Base-by-base conservation (phyloP, 2,797 vertebrate genomes). In the Falco cherrug region DNA sequence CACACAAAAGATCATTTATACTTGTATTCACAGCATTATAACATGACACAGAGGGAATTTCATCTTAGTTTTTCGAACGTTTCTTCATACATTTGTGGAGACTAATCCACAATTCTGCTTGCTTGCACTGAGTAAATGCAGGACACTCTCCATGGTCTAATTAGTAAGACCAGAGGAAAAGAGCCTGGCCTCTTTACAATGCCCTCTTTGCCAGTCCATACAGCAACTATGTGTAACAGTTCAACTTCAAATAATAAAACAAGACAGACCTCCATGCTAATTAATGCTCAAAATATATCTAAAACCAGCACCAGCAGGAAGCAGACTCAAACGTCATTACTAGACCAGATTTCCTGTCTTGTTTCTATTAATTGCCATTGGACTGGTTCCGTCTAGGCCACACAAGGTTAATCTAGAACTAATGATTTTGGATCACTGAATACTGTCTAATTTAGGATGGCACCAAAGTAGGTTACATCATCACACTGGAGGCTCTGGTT, bases 341-440 rank as follows among this genome's bases (percentile, higher is more conserved):
- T n/a, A 65, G 33, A 77, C 15, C 17, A 89, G 69, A 83, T 80
- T 83, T 95, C 88, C 86, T 87, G 13, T 25, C 83, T 79, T 61
- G 18, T 51, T 94, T 76, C 91, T 78, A 43, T 77, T 90, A 80
- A 95, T 37, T 13, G 8, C 57, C 45, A 70, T 11, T 54, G 84
- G 77, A 71, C 53, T 89, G 75, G 50, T 51, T 87, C 70, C 8
- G 39, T 47, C 67, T 54, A 54, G 70, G 71, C 71, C 53, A 75
- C 41, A 50, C 10, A 56, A 93, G 70, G 77, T 79, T 92, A 77
- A 89, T 69, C 65, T 28, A 87, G 64, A 95, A 69, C 53, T 79
- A 61, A 89, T 33, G 29, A 90, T 75, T 96, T 59, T 87, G 78
- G 81, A 93, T 70, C 75, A 82, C 45, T 70, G 81, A 94, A 75